Evolutionary conservation across 1,140 invertebrate species (phyloP).

Genomic region (Chironomus tepperi): DNA sequence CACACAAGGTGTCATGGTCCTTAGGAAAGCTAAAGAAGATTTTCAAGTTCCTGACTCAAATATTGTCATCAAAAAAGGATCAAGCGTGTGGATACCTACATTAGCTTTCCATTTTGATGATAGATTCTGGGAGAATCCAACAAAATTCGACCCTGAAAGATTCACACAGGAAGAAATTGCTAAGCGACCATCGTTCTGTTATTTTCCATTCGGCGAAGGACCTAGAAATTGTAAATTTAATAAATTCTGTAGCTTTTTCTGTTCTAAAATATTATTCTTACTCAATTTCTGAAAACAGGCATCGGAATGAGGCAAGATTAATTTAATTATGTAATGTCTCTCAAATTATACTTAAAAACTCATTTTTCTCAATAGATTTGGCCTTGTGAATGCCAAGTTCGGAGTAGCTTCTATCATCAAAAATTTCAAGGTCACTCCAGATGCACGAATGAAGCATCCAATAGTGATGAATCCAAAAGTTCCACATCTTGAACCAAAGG

Average conservation of each 20-base stretch:
- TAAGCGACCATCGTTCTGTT: constrained; percentile 28
- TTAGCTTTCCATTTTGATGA: background rate
- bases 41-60: constrained; percentile 44
- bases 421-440: constrained; percentile 30
- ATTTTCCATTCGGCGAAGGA: constrained; percentile 56
- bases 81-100: constrained; percentile 31
- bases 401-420: constrained; percentile 36
- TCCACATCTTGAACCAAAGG: background rate
- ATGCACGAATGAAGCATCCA: constrained; percentile 26
- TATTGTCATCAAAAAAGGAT: constrained; percentile 39
- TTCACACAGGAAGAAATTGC: constrained; percentile 18
- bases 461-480: constrained; percentile 26
- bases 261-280: no score
- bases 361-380: constrained; percentile 37
- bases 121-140: constrained; percentile 15
- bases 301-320: no score
- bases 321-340: no score
- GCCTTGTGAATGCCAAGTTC: constrained; percentile 43
- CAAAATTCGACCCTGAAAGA: constrained; percentile 21
- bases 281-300: no score
- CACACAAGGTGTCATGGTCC: constrained; percentile 43
- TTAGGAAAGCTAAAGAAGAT: constrained; percentile 40
- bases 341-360: no score
- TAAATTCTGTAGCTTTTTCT: no score
- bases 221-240: no score